These are phyloP conservation scores for Eubucco bourcierii DNA, from an alignment of 2,113 vertebrate species.

Conservation along the genomic window DNA sequence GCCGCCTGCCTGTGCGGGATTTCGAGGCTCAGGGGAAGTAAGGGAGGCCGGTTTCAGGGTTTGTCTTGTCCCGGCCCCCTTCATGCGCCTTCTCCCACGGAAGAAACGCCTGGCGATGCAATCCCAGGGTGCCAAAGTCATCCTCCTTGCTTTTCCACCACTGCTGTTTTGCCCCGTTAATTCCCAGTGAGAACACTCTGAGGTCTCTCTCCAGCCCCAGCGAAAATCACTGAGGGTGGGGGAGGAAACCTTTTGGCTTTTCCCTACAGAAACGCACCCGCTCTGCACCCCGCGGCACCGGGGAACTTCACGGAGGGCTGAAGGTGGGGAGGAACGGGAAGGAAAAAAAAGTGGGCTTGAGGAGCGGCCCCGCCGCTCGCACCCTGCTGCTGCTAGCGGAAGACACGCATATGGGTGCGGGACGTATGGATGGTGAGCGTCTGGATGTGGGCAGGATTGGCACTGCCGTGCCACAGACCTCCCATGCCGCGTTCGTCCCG, in stretches of 20 bases:
- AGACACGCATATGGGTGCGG: not conserved
- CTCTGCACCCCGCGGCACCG: not conserved
- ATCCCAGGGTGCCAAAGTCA: not conserved
- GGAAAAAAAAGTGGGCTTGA: not conserved
- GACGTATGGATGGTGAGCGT: not conserved
- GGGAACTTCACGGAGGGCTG: not conserved
- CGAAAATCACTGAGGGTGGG: accelerated
- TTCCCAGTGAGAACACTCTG: not conserved
- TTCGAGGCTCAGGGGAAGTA: not conserved
- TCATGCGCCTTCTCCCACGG: not conserved
- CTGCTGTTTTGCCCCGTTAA: no score
- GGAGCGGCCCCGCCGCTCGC: no score
- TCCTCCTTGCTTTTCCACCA: not conserved
- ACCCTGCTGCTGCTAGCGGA: not conserved
- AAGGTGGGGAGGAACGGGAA: not conserved
- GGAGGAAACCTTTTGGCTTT: not conserved
- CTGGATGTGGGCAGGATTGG: no score
- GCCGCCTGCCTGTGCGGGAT: not conserved
- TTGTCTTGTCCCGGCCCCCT: not conserved
- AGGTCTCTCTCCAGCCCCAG: not conserved
- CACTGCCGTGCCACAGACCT: not conserved
- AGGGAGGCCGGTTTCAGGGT: not conserved
- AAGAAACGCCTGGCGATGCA: not conserved
- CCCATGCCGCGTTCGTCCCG: not conserved
- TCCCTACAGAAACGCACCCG: not conserved